Conservation (phyloP, 2,888 invertebrate species). For the Biston stratarius region DNA sequence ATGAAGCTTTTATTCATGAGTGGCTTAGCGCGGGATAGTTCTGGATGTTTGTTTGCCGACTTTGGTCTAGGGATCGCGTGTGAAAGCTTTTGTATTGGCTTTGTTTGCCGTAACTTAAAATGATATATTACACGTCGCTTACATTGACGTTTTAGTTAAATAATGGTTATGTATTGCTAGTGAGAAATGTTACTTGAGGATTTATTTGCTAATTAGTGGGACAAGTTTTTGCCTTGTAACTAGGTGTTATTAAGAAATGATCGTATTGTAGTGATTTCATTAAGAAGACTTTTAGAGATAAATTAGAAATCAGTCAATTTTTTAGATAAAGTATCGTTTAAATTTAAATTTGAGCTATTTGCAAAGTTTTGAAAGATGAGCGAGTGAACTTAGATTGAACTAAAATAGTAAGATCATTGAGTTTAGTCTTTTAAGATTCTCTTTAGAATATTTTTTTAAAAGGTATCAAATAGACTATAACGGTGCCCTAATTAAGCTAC, state of each 20-base stretch:
- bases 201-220: constrained; percentile 41
- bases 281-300: not conserved
- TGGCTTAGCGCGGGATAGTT: constrained; percentile 82
- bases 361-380: no score
- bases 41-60: constrained; percentile 80
- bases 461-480: no score
- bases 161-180: constrained; percentile 71
- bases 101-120: constrained; percentile 83
- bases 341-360: no score
- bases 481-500: no score
- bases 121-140: constrained; percentile 82
- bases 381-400: no score
- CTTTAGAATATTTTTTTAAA: no score
- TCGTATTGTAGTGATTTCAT: no score
- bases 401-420: no score
- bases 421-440: no score
- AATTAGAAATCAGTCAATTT: not conserved
- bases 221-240: constrained; percentile 45
- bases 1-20: constrained; percentile 85
- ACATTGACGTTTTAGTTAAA: constrained; percentile 79
- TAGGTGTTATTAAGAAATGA: constrained; percentile 22
- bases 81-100: constrained; percentile 82
- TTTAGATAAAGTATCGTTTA: no score
- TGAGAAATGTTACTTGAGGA: constrained; percentile 64
- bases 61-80: constrained; percentile 80